Evolutionary conservation across 1,140 invertebrate species (phyloP).

Genomic region (Panagrolaimus sp.): DNA sequence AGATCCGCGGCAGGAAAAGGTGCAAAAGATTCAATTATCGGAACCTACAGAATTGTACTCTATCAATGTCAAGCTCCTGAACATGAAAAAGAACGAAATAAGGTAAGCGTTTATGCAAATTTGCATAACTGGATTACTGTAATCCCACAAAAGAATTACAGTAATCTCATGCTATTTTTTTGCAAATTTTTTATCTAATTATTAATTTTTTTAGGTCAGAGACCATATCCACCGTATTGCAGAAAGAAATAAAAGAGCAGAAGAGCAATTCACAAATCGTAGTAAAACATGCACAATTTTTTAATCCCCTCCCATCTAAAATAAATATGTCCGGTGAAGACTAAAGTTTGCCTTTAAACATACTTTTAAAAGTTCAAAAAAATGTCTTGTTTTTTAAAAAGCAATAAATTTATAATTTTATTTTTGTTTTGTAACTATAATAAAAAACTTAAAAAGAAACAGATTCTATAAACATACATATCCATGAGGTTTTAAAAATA

Average conservation of each 20-base stretch:
- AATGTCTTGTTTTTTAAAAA: not conserved
- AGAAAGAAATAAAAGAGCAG: slow-evolving; percentile 24
- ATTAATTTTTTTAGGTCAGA: slow-evolving; percentile 44
- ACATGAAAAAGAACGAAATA: slow-evolving; percentile 43
- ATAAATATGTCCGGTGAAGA: not conserved
- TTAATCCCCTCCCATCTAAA: slow-evolving; percentile 21
- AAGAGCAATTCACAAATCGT: slow-evolving; percentile 40
- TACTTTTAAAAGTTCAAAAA: not conserved
- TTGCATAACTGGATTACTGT: slow-evolving; percentile 12
- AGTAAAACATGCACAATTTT: slow-evolving; percentile 51
- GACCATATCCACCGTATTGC: slow-evolving; percentile 39
- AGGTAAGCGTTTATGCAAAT: slow-evolving; percentile 35
- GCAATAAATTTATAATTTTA: slow-evolving; percentile 16
- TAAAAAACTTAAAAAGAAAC: too few species aligned
- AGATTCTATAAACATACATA: too few species aligned
- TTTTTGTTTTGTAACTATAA: not conserved
- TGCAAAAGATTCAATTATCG: slow-evolving; percentile 48
- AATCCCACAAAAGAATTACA: too few species aligned
- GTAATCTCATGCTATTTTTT: not conserved
- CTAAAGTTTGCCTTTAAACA: not conserved
- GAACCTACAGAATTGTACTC: slow-evolving; percentile 55
- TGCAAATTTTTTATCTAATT: not conserved
- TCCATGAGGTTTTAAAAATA: not conserved
- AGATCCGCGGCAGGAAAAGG: slow-evolving; percentile 46
- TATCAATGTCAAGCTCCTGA: slow-evolving; percentile 49